Conservation (phyloP, 2,113 vertebrate genomes). For the Varanus salvator region DNA sequence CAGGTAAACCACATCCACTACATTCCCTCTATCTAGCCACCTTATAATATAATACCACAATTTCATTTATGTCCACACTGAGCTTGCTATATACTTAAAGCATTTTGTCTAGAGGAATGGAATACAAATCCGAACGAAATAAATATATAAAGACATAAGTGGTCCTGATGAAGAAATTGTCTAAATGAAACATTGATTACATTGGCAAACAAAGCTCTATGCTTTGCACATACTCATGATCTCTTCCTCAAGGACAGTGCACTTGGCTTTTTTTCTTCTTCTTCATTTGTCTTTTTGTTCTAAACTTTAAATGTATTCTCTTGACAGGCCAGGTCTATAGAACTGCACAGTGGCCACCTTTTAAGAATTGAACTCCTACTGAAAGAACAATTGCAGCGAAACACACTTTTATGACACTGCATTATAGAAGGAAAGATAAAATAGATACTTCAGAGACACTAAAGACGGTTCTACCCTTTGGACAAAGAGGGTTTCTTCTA, state of each 20-base stretch:
- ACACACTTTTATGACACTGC: background rate
- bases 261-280: background rate
- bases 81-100: background rate
- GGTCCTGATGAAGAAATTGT: background rate
- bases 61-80: background rate
- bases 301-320: background rate
- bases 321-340: background rate
- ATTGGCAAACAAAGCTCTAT: slow-evolving; percentile 3
- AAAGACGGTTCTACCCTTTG: slow-evolving; percentile 26
- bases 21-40: too few relatives aligned
- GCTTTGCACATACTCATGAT: background rate
- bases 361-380: slow-evolving; percentile 17
- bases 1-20: too few relatives aligned
- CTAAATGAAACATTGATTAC: background rate
- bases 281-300: background rate
- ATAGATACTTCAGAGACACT: slow-evolving; percentile 20
- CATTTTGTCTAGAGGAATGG: background rate
- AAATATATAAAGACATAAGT: background rate
- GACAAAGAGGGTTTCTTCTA: slow-evolving; percentile 33
- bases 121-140: background rate
- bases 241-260: background rate
- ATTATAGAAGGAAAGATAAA: background rate
- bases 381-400: background rate
- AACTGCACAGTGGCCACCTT: background rate
- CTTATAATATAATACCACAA: too few relatives aligned